Percentiles rank a stretch among this genome's conserved stretches.
phyloP scores from a whole-genome alignment of 2,113 vertebrate genomes.

The Azemiops feae region DNA sequence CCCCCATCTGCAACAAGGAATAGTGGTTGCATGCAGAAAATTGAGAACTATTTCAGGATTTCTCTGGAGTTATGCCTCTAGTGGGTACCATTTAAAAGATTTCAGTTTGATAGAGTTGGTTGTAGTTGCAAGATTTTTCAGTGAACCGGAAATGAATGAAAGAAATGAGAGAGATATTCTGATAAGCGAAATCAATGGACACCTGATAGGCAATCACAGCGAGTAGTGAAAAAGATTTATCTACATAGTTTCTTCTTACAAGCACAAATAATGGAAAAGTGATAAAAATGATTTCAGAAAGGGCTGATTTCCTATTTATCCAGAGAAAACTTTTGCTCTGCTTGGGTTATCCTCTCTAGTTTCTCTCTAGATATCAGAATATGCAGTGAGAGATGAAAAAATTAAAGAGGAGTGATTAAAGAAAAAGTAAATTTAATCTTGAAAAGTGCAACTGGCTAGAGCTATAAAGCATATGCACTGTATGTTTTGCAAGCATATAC shows the following conservation, averaged over 20 bases:
- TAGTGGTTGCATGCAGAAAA: background rate
- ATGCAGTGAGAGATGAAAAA: background rate
- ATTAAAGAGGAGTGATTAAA: background rate
- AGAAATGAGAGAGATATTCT: background rate
- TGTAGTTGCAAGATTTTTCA: background rate
- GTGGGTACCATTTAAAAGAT: background rate
- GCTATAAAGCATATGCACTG: background rate
- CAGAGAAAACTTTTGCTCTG: background rate
- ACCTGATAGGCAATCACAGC: conserved; percentile 10
- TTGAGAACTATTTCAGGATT: background rate
- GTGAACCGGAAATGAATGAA: background rate
- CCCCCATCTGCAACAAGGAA: background rate
- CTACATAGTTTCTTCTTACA: conserved; percentile 2
- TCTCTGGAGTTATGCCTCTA: background rate
- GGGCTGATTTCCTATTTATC: background rate
- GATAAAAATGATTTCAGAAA: background rate
- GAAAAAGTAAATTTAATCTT: background rate
- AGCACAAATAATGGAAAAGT: background rate
- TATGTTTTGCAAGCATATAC: background rate
- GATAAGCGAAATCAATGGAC: conserved; percentile 3
- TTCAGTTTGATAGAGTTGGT: background rate
- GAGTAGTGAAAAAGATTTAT: conserved; percentile 3
- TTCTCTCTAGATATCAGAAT: background rate
- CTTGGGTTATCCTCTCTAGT: conserved; percentile 1
- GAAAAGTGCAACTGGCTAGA: background rate